Base-by-base conservation (phyloP, 1,140 invertebrate genomes). In the Steinernema khuongi region DNA sequence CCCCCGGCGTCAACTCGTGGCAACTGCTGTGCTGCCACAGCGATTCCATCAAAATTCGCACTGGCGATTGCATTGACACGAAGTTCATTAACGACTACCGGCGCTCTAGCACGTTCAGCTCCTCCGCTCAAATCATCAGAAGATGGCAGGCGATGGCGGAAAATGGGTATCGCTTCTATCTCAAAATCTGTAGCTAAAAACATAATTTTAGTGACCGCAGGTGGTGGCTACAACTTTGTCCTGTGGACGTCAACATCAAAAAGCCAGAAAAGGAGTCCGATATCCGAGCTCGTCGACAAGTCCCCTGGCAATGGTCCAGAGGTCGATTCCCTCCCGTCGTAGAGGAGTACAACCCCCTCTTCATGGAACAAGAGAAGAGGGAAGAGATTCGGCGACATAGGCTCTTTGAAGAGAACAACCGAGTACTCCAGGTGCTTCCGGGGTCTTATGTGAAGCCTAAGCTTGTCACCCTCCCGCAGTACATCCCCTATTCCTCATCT, bases 61-160 rank as follows among this genome's bases (percentile, higher is more conserved):
- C 50, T 22, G 73, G 31, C 2, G 80, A 81, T 67, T 81, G 80
- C 70, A 75, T 81, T 68, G 80, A 81, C 29, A 81, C 80, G 14
- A 81, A 81, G 60, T 81, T 81, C 70, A 81, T 81, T 31, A 81
- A 81, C 72, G 80, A 81, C 30, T 71, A 82, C 71, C 66, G 81
- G 28, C 43, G 79, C n/a, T 22, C 81, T 11, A 79, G 81, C 22
- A 72, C 75, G 0, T 81, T 81, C 44, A 81, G 80, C 29, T 79
- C 81, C 1, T 71, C 78, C 2, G 79, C 80, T 28, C 80, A 81
- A 60, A 60, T 81, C 7, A 76, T 81, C 67, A 75, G 80, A 1
- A 31, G 79, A 0, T 81, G 80, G 80, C 80, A 81, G 70, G 76
- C 80, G 17, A 81, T 81, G 76, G 67, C 72, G 14, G 80, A 81